A percentile compares a stretch with the other conserved stretches of the same genome.
phyloP scores from a whole-genome alignment of 2,888 invertebrate species.

The Caenorhabditis imperialis region DNA sequence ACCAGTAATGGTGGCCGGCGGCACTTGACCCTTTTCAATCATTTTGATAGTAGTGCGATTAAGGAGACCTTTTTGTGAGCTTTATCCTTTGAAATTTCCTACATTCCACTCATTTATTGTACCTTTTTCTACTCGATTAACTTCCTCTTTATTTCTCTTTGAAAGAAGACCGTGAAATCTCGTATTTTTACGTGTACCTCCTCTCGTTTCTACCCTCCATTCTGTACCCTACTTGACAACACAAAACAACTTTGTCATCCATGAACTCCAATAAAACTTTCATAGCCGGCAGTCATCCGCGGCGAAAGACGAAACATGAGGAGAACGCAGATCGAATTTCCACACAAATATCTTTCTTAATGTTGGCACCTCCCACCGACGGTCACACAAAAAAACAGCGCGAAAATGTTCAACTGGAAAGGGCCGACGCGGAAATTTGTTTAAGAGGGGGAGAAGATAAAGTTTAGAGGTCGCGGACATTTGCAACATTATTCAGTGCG shows the following conservation, averaged over 20 bases:
- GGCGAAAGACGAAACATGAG: too few species aligned
- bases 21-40: constrained; percentile 48
- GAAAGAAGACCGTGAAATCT: constrained; percentile 41
- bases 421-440: constrained; percentile 21
- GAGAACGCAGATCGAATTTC: too few species aligned
- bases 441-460: constrained; percentile 15
- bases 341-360: constrained; percentile 40
- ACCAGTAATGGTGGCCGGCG: constrained; percentile 25
- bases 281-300: too few species aligned
- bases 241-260: too few species aligned
- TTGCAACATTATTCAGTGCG: constrained; percentile 44
- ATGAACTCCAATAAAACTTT: too few species aligned
- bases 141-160: too few species aligned
- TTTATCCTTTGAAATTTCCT: background rate
- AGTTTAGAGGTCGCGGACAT: constrained; percentile 43
- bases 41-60: constrained; percentile 52
- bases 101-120: too few species aligned
- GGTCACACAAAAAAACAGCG: constrained; percentile 6
- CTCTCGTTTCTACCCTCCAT: constrained; percentile 1
- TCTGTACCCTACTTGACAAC: background rate
- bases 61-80: constrained; percentile 64
- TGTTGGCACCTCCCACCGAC: constrained; percentile 24
- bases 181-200: constrained; percentile 34
- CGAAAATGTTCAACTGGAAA: constrained; percentile 11
- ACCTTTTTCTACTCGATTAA: too few species aligned